Conservation (phyloP, 2,888 invertebrate genomes). For the Stenolophus ochropezus region DNA sequence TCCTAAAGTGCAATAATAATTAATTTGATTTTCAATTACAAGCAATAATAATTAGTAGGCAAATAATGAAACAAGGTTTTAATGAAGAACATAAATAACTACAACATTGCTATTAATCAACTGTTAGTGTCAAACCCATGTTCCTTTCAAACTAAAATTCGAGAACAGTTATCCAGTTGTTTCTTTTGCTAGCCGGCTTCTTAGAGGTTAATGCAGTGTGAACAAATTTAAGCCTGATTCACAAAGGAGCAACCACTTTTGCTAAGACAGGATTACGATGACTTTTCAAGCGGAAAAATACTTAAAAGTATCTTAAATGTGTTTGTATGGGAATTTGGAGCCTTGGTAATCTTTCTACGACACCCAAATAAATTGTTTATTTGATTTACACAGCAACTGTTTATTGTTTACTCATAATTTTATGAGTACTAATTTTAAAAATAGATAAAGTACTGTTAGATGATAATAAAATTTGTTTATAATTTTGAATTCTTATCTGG, state of each 20-base stretch:
- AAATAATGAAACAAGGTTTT: slow-evolving; percentile 53
- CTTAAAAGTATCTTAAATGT: not conserved
- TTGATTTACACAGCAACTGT: not conserved
- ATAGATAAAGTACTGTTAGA: not conserved
- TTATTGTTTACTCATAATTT: not conserved
- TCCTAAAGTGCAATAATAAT: not conserved
- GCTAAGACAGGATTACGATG: not conserved
- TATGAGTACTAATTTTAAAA: slow-evolving; percentile 1
- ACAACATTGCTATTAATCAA: slow-evolving; percentile 43
- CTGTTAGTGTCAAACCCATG: slow-evolving; percentile 12
- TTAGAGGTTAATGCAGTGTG: slow-evolving; percentile 22
- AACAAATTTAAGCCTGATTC: slow-evolving; percentile 37
- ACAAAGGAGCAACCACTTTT: not conserved
- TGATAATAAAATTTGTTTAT: slow-evolving; percentile 4
- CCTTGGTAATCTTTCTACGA: not conserved
- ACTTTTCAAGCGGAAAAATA: not conserved
- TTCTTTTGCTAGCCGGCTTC: not conserved
- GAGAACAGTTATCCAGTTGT: slow-evolving; percentile 20
- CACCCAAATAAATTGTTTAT: not conserved
- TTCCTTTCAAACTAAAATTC: slow-evolving; percentile 39
- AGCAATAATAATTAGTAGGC: slow-evolving; percentile 56
- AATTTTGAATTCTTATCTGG: not conserved
- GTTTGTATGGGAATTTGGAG: not conserved
- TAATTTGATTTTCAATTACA: slow-evolving; percentile 46
- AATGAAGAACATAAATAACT: slow-evolving; percentile 49